Evolutionary conservation across 2,888 invertebrate genomes (phyloP).

Genomic region (Frankliniella fusca): DNA sequence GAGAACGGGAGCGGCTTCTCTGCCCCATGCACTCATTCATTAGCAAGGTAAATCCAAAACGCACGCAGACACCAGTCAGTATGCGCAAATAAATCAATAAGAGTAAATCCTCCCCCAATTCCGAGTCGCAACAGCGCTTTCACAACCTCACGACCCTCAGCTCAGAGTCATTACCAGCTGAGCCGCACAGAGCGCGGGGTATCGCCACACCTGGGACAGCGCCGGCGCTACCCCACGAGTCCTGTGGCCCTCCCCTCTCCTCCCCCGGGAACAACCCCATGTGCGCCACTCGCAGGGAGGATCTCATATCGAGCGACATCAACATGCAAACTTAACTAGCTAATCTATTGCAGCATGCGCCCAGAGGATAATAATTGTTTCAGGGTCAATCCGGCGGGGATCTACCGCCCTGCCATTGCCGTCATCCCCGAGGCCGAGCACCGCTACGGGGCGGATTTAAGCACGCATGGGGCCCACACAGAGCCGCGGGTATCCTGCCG

Average conservation of each 20-base stretch:
- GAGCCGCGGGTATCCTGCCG: no score
- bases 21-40: no score
- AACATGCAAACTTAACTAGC: conserved; percentile 22
- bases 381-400: neutral
- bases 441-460: neutral
- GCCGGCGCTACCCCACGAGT: neutral
- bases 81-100: no score
- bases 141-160: no score
- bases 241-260: neutral
- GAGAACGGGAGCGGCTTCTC: no score
- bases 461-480: neutral
- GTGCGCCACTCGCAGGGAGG: neutral
- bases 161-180: no score
- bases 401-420: neutral
- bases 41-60: no score
- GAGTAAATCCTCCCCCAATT: no score
- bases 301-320: neutral
- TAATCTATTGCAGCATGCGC: neutral
- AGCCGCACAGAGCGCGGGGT: neutral
- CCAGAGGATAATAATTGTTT: conserved; percentile 21
- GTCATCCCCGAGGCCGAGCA: neutral
- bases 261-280: neutral
- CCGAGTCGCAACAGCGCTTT: no score
- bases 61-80: no score
- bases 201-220: neutral